Evolutionary conservation across 2,797 vertebrate genomes (phyloP).

Genomic region (Rhincodon typus): DNA sequence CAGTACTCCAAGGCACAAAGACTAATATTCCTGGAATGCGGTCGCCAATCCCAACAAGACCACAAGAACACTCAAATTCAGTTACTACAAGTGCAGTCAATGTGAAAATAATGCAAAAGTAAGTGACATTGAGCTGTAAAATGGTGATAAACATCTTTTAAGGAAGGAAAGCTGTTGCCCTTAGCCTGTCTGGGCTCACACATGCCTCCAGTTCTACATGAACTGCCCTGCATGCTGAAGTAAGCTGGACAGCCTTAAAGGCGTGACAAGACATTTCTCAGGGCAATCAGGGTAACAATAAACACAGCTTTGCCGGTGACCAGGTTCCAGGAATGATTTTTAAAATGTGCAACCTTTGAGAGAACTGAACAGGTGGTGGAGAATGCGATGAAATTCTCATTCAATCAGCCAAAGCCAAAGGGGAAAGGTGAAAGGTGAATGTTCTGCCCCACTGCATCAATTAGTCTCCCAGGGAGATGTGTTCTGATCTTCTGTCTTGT

Average conservation of each 20-base stretch:
- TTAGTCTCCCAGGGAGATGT: slow-evolving; percentile 5
- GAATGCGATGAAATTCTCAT: not conserved
- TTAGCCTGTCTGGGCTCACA: too few relatives aligned
- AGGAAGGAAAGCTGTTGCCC: not conserved
- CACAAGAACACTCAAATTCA: not conserved
- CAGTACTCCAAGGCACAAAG: not conserved
- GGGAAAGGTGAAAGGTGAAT: not conserved
- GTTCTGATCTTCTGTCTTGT: not conserved
- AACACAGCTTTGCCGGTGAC: not conserved
- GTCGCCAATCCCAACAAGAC: not conserved
- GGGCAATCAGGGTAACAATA: not conserved
- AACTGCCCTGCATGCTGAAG: not conserved
- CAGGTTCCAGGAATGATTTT: not conserved
- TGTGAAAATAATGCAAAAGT: not conserved
- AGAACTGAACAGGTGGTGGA: not conserved
- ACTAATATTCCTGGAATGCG: not conserved
- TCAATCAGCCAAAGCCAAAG: not conserved
- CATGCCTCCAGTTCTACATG: not conserved
- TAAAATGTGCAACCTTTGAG: not conserved
- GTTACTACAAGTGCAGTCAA: not conserved
- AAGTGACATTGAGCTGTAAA: not conserved
- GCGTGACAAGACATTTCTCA: not conserved
- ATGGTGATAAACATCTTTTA: not conserved
- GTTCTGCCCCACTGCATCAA: not conserved
- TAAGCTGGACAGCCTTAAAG: not conserved